Percentiles rank a stretch among this genome's conserved stretches.
These are phyloP conservation scores for Halichoeres trimaculatus DNA, from an alignment of 2,113 vertebrate species.

Conservation along the genomic window DNA sequence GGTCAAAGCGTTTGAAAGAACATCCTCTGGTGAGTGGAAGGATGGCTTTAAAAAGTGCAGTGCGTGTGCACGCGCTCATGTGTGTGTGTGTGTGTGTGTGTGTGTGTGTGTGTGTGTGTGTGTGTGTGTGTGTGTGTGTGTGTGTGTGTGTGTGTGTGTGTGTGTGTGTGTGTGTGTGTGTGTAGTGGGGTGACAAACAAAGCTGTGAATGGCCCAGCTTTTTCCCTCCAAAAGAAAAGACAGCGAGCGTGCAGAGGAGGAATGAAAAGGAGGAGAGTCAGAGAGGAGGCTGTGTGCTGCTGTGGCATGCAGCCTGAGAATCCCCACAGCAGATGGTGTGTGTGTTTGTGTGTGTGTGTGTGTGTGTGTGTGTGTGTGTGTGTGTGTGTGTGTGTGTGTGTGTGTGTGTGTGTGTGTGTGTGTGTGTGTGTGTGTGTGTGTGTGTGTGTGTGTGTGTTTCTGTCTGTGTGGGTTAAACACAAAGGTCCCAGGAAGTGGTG, in stretches of 20 bases:
- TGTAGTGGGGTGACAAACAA: slow-evolving; percentile 57
- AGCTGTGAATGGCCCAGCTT: slow-evolving; percentile 71
- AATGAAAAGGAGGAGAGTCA: slow-evolving; percentile 66
- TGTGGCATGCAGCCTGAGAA: slow-evolving; percentile 80
- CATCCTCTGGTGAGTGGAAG: slow-evolving; percentile 29
- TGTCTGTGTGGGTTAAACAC: slow-evolving; percentile 63
- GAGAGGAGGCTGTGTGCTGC: slow-evolving; percentile 77
- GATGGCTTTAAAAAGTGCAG: slow-evolving; percentile 21
- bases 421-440: slow-evolving; percentile 25
- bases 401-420: slow-evolving; percentile 5
- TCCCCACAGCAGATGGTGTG: slow-evolving; percentile 83
- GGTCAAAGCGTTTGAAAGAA: slow-evolving; percentile 21
- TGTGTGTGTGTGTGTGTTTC: slow-evolving; percentile 31
- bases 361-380: slow-evolving; percentile 36
- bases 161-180: slow-evolving; percentile 5
- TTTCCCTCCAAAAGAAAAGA: slow-evolving; percentile 65
- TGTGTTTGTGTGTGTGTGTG: slow-evolving; percentile 53
- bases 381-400: slow-evolving; percentile 37
- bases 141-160: slow-evolving; percentile 30
- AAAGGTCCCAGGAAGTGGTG: slow-evolving; percentile 83
- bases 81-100: slow-evolving; percentile 12
- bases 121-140: slow-evolving; percentile 11
- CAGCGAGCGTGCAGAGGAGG: slow-evolving; percentile 56
- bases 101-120: slow-evolving; percentile 22
- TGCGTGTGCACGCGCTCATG: too few relatives aligned